phyloP scores from a whole-genome alignment of 1,140 invertebrate genomes.

The Drosophila tristis region DNA sequence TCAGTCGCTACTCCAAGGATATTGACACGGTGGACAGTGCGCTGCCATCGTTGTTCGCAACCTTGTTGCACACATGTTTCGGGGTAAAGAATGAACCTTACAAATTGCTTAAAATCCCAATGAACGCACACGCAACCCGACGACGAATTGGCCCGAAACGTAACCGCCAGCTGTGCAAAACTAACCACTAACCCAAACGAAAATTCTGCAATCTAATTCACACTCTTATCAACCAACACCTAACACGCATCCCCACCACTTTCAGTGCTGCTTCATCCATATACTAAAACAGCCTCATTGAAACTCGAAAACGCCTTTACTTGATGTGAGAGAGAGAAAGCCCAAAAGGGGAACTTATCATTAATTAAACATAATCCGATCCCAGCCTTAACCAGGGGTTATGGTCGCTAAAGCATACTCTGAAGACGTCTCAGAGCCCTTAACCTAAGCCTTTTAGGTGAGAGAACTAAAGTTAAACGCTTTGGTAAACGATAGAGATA shows the following conservation, averaged over 20 bases:
- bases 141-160: neutral
- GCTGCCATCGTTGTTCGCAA: slow-evolving; percentile 70
- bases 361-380: slow-evolving; percentile 17
- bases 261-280: slow-evolving; percentile 3
- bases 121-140: neutral
- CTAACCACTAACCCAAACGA: neutral
- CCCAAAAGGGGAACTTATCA: slow-evolving; percentile 28
- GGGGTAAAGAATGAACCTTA: slow-evolving; percentile 63
- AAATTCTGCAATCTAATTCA: too few species aligned
- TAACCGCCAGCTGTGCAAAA: neutral
- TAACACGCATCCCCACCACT: neutral
- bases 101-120: slow-evolving; percentile 1
- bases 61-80: slow-evolving; percentile 69
- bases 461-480: slow-evolving; percentile 8
- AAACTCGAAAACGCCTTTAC: slow-evolving; percentile 8
- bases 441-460: slow-evolving; percentile 30
- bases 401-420: slow-evolving; percentile 38
- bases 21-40: slow-evolving; percentile 88
- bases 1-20: slow-evolving; percentile 92
- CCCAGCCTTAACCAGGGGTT: slow-evolving; percentile 9
- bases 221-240: too few species aligned
- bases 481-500: neutral
- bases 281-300: neutral
- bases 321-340: slow-evolving; percentile 19
- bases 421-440: slow-evolving; percentile 58